Percentiles rank a stretch among this genome's conserved stretches.
These are phyloP conservation scores for Protosalanx chinensis DNA, from an alignment of 2,797 vertebrate species.

Conservation along the genomic window DNA sequence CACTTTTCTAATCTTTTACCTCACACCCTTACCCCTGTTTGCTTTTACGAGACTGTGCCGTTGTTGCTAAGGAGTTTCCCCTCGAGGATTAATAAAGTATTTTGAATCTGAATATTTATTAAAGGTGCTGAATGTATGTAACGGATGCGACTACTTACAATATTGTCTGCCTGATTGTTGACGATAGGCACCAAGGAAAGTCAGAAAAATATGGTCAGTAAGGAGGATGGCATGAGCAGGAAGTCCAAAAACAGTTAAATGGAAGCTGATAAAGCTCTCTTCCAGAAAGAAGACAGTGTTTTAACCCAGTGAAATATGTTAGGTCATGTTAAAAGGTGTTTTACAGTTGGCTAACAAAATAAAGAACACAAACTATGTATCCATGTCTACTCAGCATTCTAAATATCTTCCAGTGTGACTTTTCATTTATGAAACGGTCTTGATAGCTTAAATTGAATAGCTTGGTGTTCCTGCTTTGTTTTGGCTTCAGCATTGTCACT, in stretches of 20 bases:
- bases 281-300: background rate
- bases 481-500: conserved; percentile 35
- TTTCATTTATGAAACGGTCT: background rate
- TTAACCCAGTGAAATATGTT: no score
- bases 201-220: conserved; percentile 42
- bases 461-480: background rate
- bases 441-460: no score
- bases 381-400: background rate
- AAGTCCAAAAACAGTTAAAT: conserved; percentile 4
- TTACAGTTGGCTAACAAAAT: background rate
- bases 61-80: no score
- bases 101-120: no score
- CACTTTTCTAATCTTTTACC: no score
- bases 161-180: conserved; percentile 64
- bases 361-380: background rate
- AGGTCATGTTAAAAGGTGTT: no score
- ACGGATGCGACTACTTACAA: conserved; percentile 67
- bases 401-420: background rate
- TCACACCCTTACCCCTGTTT: no score
- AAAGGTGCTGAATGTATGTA: background rate
- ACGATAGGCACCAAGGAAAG: conserved; percentile 39
- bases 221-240: conserved; percentile 12
- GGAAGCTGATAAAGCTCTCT: background rate
- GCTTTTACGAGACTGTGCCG: no score
- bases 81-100: no score